These are phyloP conservation scores for Ennomos erosarius DNA, from an alignment of 2,888 invertebrate species.

Conservation along the genomic window DNA sequence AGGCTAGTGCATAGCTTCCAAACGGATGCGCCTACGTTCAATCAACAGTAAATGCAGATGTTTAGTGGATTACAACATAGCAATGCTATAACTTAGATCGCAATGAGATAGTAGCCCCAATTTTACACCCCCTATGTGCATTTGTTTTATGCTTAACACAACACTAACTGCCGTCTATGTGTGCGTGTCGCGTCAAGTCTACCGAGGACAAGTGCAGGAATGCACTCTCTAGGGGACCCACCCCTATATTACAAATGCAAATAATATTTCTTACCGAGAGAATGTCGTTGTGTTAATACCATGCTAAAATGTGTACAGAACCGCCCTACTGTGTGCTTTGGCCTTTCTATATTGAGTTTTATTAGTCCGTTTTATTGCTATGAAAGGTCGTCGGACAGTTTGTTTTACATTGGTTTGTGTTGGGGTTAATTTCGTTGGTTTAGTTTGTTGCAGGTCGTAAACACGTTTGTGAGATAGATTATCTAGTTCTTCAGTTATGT, in stretches of 20 bases:
- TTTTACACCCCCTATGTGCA: conserved; percentile 3
- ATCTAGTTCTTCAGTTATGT: no score
- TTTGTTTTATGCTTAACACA: no score
- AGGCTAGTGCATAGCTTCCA: no score
- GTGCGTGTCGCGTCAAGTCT: conserved; percentile 16
- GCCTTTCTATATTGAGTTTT: conserved; percentile 67
- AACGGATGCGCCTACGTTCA: no score
- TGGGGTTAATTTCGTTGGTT: conserved; percentile 26
- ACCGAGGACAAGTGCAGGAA: conserved; percentile 71
- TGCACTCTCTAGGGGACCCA: conserved; percentile 60
- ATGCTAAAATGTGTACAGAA: conserved; percentile 69
- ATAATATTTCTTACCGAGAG: conserved; percentile 80
- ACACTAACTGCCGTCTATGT: not conserved
- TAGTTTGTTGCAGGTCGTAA: conserved; percentile 17
- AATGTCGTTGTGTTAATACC: conserved; percentile 80
- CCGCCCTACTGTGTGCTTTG: conserved; percentile 66
- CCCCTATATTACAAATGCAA: conserved; percentile 75
- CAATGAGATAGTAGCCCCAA: not conserved
- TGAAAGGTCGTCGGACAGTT: conserved; percentile 61
- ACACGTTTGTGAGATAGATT: no score
- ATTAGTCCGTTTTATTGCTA: conserved; percentile 71
- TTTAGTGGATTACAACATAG: no score
- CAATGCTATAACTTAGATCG: no score
- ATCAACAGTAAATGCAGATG: no score
- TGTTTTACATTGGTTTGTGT: conserved; percentile 40